Evolutionary conservation across 2,113 vertebrate species (phyloP), one percentile per base, ranked within the genome.

Genomic region (Morone saxatilis): DNA sequence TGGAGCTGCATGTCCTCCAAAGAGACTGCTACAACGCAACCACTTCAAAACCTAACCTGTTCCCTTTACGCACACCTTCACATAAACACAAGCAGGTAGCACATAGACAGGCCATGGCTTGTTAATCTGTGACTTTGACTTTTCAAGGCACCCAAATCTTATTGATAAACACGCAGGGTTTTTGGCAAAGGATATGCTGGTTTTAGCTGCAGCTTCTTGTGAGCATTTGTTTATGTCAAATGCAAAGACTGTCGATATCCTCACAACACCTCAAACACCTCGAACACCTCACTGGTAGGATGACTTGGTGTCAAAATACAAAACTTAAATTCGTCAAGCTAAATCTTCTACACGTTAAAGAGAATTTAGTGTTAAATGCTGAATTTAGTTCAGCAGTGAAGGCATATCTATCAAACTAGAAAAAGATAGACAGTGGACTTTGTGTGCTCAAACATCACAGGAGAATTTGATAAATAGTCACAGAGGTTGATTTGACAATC

Each of bases 41-140:
- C 78, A 86, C 89, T 91, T 94, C 83, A 89, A 89, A 93, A 86
- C 81, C 84, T 56, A 76, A n/a, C 87, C 87, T 77, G 85, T 85
- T 87, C 76, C 40, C 68, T 72, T 75, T 9, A 56, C 79, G 73
- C 87, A 88, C 89, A 84, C 88, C 59, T 76, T 81, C 75, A 86
- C 83, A 85, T 45, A 77, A 56, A 87, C 81, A 88, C 81, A 56
- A 65, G 77, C 79, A 85, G 68, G 74, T n/a, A 84, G 19, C 43
- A 66, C 62, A 73, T 0, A 57, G 69, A 89, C 92, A 89, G 73
- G 93, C 78, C 65, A 22, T 1, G 48, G 84, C 90, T 86, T 94
- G 92, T 89, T 88, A 76, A 90, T 83, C 66, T 67, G 85, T 76
- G 86, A 82, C 72, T 87, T 56, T 76, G 71, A 85, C 74, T 82